Evolutionary conservation across 2,113 vertebrate species (phyloP), one percentile per base, ranked within the genome.

Genomic region (Petroica traversi): DNA sequence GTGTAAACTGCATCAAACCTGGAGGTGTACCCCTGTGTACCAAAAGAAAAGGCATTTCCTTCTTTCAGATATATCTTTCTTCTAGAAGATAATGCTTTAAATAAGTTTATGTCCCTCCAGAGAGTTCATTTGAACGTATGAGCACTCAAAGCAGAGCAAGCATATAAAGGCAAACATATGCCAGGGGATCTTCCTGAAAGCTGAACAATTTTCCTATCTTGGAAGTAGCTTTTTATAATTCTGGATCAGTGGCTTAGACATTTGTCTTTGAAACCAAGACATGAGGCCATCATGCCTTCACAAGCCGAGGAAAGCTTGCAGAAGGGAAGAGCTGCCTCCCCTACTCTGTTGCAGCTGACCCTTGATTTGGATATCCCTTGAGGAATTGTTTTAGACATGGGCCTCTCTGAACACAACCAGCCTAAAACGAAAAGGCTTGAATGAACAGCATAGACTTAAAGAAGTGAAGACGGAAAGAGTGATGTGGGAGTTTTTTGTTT

Each of bases 401-500:
- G 12, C 36, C 49, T 85, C 14, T 90, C 71, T 76, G 41, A 86
- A 40, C 40, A 61, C 36, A 89, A 63, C 25, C 31, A 75, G 11
- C 48, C 62, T 81, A 68, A 95, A 92, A 85, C 52, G 19, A 78
- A 91, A 89, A 77, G 34, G 4, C 31, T 75, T 87, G 36, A 78
- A 78, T 85, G 68, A 93, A 38, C 49, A 81, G 28, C 43, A 19
- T 36, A 85, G 63, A 51, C 51, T 86, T 77, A 62, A 74, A 62
- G 67, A 93, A 75, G 23, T 38, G 49, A 93, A 83, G 83, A 92
- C 80, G 82, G 68, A 52, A 91, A 89, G 83, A 96, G 62, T 0
- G 2, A 95, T 77, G 36, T 22, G n/a, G 9, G 14, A n/a, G 0
- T 36, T 46, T 93, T 92, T 92, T 91, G 48, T 81, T 82, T 74